phyloP scores from a whole-genome alignment of 2,797 vertebrate species.

The Protosalanx chinensis region DNA sequence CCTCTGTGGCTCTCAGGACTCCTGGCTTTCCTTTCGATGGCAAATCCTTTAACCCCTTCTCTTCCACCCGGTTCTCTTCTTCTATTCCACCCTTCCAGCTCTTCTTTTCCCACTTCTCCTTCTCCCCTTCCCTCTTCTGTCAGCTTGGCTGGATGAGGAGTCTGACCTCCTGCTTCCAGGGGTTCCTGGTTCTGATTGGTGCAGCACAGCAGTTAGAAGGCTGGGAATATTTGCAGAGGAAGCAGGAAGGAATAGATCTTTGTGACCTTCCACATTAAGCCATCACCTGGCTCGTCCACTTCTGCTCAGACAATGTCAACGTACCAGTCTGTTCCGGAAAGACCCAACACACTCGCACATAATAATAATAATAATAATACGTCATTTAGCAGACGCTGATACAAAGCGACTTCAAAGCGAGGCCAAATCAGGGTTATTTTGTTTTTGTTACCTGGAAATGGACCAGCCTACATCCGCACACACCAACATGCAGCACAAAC shows the following conservation, averaged over 20 bases:
- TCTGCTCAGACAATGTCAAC: neutral
- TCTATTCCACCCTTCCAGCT: neutral
- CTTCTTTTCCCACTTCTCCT: neutral
- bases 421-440: too few species aligned
- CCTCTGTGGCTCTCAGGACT: neutral
- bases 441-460: neutral
- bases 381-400: too few species aligned
- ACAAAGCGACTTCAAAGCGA: too few species aligned
- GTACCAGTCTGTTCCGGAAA: too few species aligned
- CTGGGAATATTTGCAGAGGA: conserved; percentile 12
- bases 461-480: neutral
- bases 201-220: conserved; percentile 1
- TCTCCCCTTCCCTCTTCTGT: neutral
- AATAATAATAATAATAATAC: too few species aligned
- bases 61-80: neutral
- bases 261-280: neutral
- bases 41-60: neutral
- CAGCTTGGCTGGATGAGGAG: neutral
- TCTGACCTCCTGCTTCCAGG: conserved; percentile 8
- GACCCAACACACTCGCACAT: too few species aligned
- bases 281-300: conserved; percentile 3
- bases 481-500: neutral
- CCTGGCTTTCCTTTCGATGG: neutral
- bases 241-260: conserved; percentile 1
- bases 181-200: conserved; percentile 1